phyloP scores from a whole-genome alignment of 2,888 invertebrate species.

The Lymantria monacha region DNA sequence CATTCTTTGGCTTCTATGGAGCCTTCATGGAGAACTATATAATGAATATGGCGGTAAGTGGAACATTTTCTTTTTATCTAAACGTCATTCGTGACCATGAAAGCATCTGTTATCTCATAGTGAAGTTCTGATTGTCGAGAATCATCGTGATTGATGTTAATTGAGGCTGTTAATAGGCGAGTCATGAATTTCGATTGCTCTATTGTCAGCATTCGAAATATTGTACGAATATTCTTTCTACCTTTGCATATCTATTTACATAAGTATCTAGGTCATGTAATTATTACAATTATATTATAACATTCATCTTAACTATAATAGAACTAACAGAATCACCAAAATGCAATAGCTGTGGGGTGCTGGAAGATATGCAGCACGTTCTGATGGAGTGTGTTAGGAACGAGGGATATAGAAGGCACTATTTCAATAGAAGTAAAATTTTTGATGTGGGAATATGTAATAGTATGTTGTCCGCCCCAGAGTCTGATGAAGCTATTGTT shows the following conservation, averaged over 20 bases:
- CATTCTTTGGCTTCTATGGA: conserved; percentile 94
- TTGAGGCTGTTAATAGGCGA: conserved; percentile 15
- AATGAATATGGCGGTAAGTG: conserved; percentile 88
- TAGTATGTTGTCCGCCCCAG: too few species aligned
- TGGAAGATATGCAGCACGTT: too few species aligned
- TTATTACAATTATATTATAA: not conserved
- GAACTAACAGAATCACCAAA: too few species aligned
- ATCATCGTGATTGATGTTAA: conserved; percentile 19
- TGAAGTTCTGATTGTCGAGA: conserved; percentile 10
- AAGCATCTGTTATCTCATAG: conserved; percentile 18
- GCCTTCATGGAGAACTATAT: conserved; percentile 92
- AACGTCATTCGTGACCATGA: conserved; percentile 20
- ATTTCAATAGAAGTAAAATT: too few species aligned
- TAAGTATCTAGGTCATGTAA: not conserved
- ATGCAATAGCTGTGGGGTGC: too few species aligned
- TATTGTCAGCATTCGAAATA: conserved; percentile 1
- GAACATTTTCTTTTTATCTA: conserved; percentile 13
- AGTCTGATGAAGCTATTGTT: too few species aligned
- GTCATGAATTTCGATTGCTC: conserved; percentile 2
- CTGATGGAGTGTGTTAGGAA: too few species aligned
- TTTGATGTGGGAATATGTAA: too few species aligned
- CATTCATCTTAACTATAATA: not conserved
- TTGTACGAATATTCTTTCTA: not conserved
- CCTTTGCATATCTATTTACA: not conserved
- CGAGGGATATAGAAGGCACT: too few species aligned